Base-by-base conservation (phyloP, 1,140 invertebrate species). In the Zelostemma sp. region DNA sequence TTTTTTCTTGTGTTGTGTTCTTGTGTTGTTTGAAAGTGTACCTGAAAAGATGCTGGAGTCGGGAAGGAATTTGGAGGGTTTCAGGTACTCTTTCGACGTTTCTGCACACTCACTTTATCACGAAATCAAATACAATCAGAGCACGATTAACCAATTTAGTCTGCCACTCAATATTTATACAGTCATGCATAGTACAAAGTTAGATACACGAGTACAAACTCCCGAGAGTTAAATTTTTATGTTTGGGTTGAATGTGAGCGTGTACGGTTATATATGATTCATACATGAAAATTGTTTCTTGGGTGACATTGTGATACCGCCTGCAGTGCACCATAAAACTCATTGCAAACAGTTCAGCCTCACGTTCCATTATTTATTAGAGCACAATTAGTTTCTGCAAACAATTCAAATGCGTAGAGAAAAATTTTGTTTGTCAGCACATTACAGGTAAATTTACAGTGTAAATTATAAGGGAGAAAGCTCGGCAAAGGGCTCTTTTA, bases 141-240 rank as follows among this genome's bases (percentile, higher is more conserved):
- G 67, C 70, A 75, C 69, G 72, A 68, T 73, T 75, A 75, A 77
- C 80, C 77, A 81, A 68, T 81, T 81, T 81, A 81, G 78, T 81
- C 80, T 81, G 80, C 79, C 80, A 76, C 73, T 74, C 68, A 46
- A 73, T 62, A 72, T 66, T 58, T 58, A n/a, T 18, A 66, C 54
- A 62, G 53, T 49, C 51, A 71, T 35, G 54, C 45, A 61, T 28
- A 57, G 40, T 43, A 61, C 55, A 61, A 70, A 48, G 61, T 57
- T 16, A 28, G 51, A 45, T 54, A 68, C 53, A 61, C 40, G 56
- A 48, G 56, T 64, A 41, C 47, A 68, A 48, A 68, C 48, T 54
- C 63, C 15, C 14, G 6, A 53, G 55, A 58, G 8, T 3, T 4
- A 25, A 25, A 25, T 25, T 25, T 25, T 25, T 8, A 25, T 8